These are phyloP conservation scores for Anomalospiza imberbis DNA, from an alignment of 2,797 vertebrate genomes.

Conservation along the genomic window DNA sequence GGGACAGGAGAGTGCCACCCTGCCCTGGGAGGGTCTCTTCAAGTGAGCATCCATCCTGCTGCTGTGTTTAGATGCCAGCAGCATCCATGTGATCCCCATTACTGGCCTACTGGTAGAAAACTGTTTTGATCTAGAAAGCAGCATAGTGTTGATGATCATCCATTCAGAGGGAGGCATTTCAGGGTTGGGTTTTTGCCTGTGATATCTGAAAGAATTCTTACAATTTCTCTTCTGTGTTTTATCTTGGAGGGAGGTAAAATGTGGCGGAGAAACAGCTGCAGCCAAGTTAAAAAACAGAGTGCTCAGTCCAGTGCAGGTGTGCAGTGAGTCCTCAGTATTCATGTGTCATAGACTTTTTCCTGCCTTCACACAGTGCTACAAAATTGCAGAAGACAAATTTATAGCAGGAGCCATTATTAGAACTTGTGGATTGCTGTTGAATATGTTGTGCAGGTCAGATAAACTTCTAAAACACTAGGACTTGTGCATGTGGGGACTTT, in stretches of 20 bases:
- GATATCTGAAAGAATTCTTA: not conserved
- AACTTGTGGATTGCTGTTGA: not conserved
- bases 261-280: not conserved
- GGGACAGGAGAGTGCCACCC: not conserved
- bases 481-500: not conserved
- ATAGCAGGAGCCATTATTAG: not conserved
- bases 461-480: not conserved
- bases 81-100: not conserved
- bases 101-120: not conserved
- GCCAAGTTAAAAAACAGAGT: not conserved
- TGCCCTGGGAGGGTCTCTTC: not conserved
- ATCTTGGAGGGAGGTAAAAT: not conserved
- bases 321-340: not conserved
- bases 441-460: not conserved
- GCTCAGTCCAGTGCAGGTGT: not conserved
- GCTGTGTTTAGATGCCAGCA: not conserved
- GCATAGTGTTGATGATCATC: not conserved
- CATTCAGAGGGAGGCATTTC: not conserved
- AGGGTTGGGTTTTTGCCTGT: not conserved
- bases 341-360: not conserved
- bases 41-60: not conserved
- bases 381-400: not conserved
- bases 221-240: not conserved
- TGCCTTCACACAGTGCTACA: not conserved
- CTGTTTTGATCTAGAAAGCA: not conserved